phyloP scores from a whole-genome alignment of 2,113 vertebrate species.

The Sceloporus undulatus region DNA sequence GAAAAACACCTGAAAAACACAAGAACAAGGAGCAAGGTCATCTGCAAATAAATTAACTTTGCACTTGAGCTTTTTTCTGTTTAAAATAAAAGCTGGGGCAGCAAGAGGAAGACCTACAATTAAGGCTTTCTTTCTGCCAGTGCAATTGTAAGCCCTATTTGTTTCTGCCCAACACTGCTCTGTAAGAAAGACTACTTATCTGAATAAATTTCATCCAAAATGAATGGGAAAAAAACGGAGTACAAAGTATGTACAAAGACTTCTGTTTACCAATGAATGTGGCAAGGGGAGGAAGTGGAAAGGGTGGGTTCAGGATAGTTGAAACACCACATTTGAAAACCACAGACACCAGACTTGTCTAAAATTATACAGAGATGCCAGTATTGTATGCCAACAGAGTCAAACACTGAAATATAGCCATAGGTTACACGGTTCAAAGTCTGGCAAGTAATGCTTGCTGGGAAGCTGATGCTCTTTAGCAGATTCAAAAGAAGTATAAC shows the following conservation, averaged over 20 bases:
- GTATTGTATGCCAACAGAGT: constrained; percentile 28
- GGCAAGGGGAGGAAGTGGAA: constrained; percentile 65
- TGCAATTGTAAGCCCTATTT: constrained; percentile 54
- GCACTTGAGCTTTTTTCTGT: constrained; percentile 60
- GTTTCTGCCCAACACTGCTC: constrained; percentile 54
- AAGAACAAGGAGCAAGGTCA: constrained; percentile 58
- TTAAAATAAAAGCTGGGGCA: not conserved
- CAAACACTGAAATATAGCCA: not conserved
- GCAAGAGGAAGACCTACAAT: constrained; percentile 67
- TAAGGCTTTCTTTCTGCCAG: constrained; percentile 32
- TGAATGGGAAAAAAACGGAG: constrained; percentile 69
- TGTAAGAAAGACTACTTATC: constrained; percentile 62
- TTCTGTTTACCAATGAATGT: constrained; percentile 58
- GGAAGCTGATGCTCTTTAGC: not conserved
- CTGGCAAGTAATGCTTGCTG: not conserved
- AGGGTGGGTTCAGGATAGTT: constrained; percentile 62
- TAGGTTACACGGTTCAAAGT: not conserved
- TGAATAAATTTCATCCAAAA: constrained; percentile 66
- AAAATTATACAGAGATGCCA: constrained; percentile 55
- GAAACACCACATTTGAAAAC: constrained; percentile 55
- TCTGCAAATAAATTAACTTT: constrained; percentile 64
- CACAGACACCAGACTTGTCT: constrained; percentile 52
- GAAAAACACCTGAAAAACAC: constrained; percentile 70
- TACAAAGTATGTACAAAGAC: constrained; percentile 71
- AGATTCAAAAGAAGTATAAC: not conserved